These are phyloP conservation scores for Lucifuga dentata DNA, from an alignment of 2,113 vertebrate species.

Conservation along the genomic window DNA sequence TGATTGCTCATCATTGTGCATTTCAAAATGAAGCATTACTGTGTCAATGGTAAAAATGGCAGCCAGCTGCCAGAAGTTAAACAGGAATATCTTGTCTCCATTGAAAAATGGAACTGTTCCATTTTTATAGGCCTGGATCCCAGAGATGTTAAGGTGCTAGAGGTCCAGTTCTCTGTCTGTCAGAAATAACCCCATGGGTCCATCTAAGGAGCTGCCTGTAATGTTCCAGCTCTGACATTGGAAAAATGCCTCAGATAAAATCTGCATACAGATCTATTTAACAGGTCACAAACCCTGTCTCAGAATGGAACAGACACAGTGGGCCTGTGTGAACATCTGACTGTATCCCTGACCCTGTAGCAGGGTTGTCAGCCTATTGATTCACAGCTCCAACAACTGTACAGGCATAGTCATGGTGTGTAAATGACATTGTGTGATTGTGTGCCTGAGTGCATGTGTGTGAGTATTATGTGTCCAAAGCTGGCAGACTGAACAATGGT, in stretches of 20 bases:
- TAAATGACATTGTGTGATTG: too few species aligned
- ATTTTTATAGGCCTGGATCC: constrained; percentile 21
- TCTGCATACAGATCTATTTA: constrained; percentile 65
- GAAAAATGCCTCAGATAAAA: constrained; percentile 66
- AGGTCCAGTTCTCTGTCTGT: constrained; percentile 41
- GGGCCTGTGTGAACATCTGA: constrained; percentile 68
- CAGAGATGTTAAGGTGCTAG: constrained; percentile 47
- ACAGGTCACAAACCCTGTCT: constrained; percentile 75
- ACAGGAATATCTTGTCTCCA: constrained; percentile 24
- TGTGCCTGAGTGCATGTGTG: constrained; percentile 4
- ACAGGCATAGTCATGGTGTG: constrained; percentile 41
- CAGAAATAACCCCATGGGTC: constrained; percentile 53
- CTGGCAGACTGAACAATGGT: constrained; percentile 34
- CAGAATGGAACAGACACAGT: constrained; percentile 52
- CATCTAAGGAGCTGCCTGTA: constrained; percentile 57
- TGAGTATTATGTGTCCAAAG: constrained; percentile 32
- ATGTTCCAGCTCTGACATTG: constrained; percentile 61
- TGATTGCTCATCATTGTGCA: constrained; percentile 70
- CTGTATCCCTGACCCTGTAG: constrained; percentile 58
- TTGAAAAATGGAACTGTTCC: constrained; percentile 23
- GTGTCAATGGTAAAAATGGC: constrained; percentile 43
- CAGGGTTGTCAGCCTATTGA: constrained; percentile 69
- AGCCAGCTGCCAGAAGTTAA: constrained; percentile 42
- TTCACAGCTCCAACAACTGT: constrained; percentile 60
- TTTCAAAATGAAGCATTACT: constrained; percentile 69